phyloP scores from a whole-genome alignment of 2,797 vertebrate species.

The Acomys russatus region DNA sequence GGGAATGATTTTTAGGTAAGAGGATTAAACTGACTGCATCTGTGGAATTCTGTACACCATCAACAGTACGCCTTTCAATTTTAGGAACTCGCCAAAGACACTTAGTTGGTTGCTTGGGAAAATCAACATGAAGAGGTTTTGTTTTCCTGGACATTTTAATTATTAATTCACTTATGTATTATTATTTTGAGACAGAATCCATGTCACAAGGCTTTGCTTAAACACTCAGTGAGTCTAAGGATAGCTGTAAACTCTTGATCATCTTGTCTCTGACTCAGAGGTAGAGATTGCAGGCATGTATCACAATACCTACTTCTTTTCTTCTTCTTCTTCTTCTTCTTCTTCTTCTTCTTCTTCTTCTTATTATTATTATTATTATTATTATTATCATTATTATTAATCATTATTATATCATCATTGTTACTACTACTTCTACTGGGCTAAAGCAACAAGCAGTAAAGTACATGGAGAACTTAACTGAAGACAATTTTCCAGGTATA shows the following conservation, averaged over 20 bases:
- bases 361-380: constrained; percentile 48
- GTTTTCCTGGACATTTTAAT: constrained; percentile 1
- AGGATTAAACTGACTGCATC: constrained; percentile 61
- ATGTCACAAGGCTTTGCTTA: neutral
- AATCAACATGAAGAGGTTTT: constrained; percentile 58
- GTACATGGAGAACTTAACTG: constrained; percentile 26
- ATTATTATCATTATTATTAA: no score
- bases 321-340: no score
- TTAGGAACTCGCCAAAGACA: constrained; percentile 67
- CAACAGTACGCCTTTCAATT: constrained; percentile 34
- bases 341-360: no score
- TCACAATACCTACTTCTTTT: no score
- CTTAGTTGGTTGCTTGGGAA: constrained; percentile 60
- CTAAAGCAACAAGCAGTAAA: neutral
- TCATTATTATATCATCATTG: neutral
- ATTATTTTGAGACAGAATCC: neutral
- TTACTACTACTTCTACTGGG: neutral
- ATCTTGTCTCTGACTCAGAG: neutral
- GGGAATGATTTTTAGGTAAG: constrained; percentile 66
- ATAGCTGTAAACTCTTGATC: neutral
- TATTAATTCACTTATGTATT: neutral
- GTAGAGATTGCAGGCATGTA: neutral
- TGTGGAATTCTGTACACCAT: constrained; percentile 41
- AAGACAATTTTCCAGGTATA: constrained; percentile 48
- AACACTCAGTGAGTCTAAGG: neutral